Evolutionary conservation across 2,113 vertebrate species (phyloP), one percentile per base, ranked within the genome.

Genomic region (Hepsetus odoe): DNA sequence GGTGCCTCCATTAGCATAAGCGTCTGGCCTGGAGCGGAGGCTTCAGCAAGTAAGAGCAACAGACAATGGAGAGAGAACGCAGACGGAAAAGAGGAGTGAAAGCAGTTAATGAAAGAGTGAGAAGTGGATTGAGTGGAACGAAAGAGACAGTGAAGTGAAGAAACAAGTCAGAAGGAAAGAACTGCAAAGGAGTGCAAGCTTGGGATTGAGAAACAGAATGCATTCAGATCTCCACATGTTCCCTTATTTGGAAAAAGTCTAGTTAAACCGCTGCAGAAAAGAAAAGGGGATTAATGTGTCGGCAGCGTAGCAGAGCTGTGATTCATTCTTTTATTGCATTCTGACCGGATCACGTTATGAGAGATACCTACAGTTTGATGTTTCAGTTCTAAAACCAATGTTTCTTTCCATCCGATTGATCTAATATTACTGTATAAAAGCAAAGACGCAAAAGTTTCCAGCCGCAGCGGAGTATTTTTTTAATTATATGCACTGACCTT

Each of bases 1-100:
- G 58, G 40, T 79, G 72, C 53, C 72, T 78, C 32, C 2, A 83
- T 88, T 84, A 85, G 71, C 84, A 85, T 83, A 79, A 22, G 61
- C 77, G 66, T 75, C 56, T 44, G 66, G 62, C 51, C 22, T 55
- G 22, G 9, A 44, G 51, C 35, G 22, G 40, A 14, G 35, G 30
- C 28, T 38, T 18, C 18, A 30, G 61, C 69, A 51, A 71, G 22
- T 38, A 64, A 66, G 18, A 65, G 40, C 28, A 61, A 59, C 61
- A 64, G 64, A 6, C 14, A 53, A 51, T 65, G 61, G 64, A 67
- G 69, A 67, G 49, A 12, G n/a, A n/a, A n/a, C n/a, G n/a, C n/a
- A n/a, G n/a, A n/a, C n/a, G 12, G 26, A 46, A 22, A 5, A 22
- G 38, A 28, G 9, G 51, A 71, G 24, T 35, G 26, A 49, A 59